Percentiles rank a stretch among this genome's conserved stretches.
Conservation (phyloP, 2,888 invertebrate genomes). For the Drosophila macrospina region DNA sequence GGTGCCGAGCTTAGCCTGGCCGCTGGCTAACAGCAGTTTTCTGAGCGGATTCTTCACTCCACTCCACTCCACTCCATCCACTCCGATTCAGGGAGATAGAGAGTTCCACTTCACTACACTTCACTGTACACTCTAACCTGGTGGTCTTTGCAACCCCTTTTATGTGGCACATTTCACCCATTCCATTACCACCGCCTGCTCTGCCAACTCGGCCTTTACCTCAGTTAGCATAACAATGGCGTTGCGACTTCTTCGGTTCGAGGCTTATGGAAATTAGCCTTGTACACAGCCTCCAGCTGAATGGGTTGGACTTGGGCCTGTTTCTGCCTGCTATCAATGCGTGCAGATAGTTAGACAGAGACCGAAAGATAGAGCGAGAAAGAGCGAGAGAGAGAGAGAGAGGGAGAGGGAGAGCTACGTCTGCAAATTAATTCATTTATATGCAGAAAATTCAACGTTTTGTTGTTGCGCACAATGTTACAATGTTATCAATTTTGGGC, state of each 20-base stretch:
- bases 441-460: constrained; percentile 77
- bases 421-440: constrained; percentile 83
- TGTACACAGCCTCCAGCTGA: constrained; percentile 65
- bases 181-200: not conserved
- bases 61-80: constrained; percentile 2
- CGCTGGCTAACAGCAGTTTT: constrained; percentile 56
- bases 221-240: constrained; percentile 81
- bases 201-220: too few species aligned
- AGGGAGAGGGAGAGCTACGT: not conserved
- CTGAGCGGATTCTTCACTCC: constrained; percentile 45
- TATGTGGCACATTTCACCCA: constrained; percentile 3
- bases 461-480: constrained; percentile 66
- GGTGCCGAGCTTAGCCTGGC: constrained; percentile 76
- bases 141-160: constrained; percentile 75
- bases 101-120: constrained; percentile 29
- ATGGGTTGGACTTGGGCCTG: constrained; percentile 31
- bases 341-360: not conserved
- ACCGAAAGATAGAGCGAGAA: not conserved
- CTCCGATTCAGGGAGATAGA: too few species aligned
- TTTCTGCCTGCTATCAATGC: not conserved
- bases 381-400: not conserved
- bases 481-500: constrained; percentile 79
- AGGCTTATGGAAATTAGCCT: constrained; percentile 80
- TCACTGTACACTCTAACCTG: constrained; percentile 43
- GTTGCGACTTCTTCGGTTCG: constrained; percentile 66